Conservation (phyloP, 2,113 vertebrate species). For the Spilogale gracilis region DNA sequence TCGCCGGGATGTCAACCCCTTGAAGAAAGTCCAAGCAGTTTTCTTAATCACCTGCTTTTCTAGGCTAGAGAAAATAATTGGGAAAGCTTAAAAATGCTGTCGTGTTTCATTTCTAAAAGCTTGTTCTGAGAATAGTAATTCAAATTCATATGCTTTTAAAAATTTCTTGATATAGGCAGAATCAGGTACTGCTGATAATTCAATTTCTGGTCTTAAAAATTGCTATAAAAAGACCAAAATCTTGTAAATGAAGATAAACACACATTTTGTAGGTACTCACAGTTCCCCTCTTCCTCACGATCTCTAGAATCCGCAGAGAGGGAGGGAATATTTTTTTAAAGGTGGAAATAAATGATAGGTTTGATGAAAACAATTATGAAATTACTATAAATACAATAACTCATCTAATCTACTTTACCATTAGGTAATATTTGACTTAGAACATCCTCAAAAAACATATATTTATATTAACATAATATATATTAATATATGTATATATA, state of each 20-base stretch:
- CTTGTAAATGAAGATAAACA: slow-evolving; percentile 29
- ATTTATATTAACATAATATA: not conserved
- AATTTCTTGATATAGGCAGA: slow-evolving; percentile 1
- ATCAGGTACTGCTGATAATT: slow-evolving; percentile 22
- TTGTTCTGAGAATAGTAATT: slow-evolving; percentile 20
- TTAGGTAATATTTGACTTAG: slow-evolving; percentile 15
- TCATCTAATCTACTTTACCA: not conserved
- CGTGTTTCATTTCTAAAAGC: slow-evolving; percentile 53
- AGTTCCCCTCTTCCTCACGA: not conserved
- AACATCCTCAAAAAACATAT: not conserved
- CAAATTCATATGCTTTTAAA: not conserved
- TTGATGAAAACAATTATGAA: not conserved
- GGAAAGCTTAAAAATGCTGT: slow-evolving; percentile 44
- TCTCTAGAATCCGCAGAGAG: not conserved
- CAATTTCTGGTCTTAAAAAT: slow-evolving; percentile 59
- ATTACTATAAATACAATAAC: not conserved
- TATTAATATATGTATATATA: not conserved
- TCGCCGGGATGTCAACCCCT: not conserved
- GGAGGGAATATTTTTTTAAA: not conserved
- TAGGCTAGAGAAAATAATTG: slow-evolving; percentile 40
- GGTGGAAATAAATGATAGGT: not conserved
- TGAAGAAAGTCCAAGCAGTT: slow-evolving; percentile 5
- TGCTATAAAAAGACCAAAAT: slow-evolving; percentile 24
- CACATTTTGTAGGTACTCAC: not conserved
- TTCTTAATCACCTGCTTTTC: slow-evolving; percentile 58